These are phyloP conservation scores for Eulemur albifrons DNA, from an alignment of 2,797 vertebrate genomes.

Conservation along the genomic window DNA sequence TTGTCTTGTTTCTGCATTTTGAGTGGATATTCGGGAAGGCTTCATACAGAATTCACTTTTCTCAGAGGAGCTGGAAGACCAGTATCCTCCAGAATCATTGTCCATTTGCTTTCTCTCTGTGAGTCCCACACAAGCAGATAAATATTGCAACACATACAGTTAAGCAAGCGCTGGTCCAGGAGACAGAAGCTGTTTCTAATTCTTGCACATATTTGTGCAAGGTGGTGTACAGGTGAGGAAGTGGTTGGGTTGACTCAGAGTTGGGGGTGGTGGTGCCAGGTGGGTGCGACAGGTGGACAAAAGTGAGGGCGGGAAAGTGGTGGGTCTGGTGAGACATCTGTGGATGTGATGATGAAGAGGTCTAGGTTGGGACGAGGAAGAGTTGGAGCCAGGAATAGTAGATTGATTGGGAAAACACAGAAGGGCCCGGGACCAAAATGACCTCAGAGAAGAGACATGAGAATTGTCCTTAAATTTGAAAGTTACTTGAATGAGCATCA, in stretches of 20 bases:
- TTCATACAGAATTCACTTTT: neutral
- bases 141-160: neutral
- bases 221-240: neutral
- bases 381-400: rapidly evolving
- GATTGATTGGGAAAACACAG: neutral
- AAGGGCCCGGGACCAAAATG: neutral
- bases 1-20: neutral
- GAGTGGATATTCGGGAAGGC: neutral
- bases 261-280: neutral
- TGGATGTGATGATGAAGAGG: neutral
- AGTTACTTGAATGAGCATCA: neutral
- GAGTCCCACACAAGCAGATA: no score
- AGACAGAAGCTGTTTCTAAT: neutral
- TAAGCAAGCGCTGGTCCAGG: neutral
- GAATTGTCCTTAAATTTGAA: neutral
- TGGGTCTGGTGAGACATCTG: no score
- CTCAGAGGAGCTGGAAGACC: neutral
- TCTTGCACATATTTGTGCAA: neutral
- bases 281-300: neutral
- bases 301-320: neutral
- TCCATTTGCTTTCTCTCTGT: neutral
- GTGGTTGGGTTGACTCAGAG: neutral
- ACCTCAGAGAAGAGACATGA: neutral
- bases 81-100: neutral
- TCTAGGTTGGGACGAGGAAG: neutral